Evolutionary conservation across 1,140 invertebrate genomes (phyloP).

Genomic region (Drosophila lacertosa): DNA sequence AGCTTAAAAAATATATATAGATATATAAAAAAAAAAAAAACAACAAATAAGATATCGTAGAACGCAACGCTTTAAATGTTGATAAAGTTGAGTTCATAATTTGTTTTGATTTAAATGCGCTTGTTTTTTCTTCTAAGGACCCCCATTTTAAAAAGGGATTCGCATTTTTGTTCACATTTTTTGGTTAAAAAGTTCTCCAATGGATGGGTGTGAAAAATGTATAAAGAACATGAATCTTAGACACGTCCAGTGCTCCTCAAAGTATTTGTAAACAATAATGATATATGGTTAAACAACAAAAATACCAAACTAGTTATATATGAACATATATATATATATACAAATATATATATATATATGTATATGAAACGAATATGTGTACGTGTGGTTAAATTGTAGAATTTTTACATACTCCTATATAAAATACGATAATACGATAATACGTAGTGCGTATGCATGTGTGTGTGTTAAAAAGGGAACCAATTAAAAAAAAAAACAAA

Average conservation of each 20-base stretch:
- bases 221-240: constrained; percentile 70
- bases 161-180: constrained; percentile 13
- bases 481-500: constrained; percentile 54
- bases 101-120: background rate
- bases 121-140: background rate
- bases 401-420: constrained; percentile 30
- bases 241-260: constrained; percentile 83
- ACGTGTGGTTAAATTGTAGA: constrained; percentile 31
- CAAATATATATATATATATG: constrained; percentile 38
- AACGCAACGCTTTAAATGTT: constrained; percentile 36
- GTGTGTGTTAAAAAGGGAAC: constrained; percentile 65
- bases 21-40: constrained; percentile 14
- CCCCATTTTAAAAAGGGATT: constrained; percentile 1
- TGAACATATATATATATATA: constrained; percentile 27
- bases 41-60: constrained; percentile 26
- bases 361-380: constrained; percentile 32
- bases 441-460: constrained; percentile 20
- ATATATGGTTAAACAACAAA: constrained; percentile 52
- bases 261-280: constrained; percentile 84
- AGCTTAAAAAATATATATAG: constrained; percentile 44
- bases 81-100: background rate
- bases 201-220: constrained; percentile 66
- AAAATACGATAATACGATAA: constrained; percentile 14
- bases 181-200: constrained; percentile 35
- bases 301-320: constrained; percentile 42